Percentiles rank a stretch among this genome's conserved stretches.
Evolutionary conservation across 1,140 invertebrate genomes (phyloP).

Genomic region (Dysdera silvatica): DNA sequence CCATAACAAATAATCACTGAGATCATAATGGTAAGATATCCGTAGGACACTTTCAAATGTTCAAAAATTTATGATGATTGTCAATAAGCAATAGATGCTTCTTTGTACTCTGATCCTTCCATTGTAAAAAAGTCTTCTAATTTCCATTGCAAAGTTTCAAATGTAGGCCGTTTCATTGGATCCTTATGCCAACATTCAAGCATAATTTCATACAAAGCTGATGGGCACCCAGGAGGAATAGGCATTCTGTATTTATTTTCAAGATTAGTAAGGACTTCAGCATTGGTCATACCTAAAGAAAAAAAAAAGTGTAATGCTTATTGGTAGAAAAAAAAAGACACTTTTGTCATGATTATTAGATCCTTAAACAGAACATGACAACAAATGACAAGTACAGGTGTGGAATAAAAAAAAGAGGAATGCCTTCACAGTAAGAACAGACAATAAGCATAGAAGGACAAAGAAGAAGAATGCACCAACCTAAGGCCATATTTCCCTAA

Average conservation of each 20-base stretch:
- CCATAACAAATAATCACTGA: no score
- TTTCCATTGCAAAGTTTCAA: constrained; percentile 99
- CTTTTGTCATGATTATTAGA: neutral
- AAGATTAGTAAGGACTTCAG: constrained; percentile 96
- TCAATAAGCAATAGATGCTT: constrained; percentile 63
- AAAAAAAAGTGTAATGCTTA: constrained; percentile 5
- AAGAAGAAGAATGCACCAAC: no score
- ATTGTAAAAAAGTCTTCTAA: constrained; percentile 98
- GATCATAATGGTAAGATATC: no score
- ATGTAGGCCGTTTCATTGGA: constrained; percentile 94
- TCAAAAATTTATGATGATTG: no score
- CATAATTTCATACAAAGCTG: constrained; percentile 94
- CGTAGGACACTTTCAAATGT: no score
- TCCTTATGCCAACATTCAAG: constrained; percentile 98
- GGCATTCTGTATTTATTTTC: constrained; percentile 99
- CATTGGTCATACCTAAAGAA: constrained; percentile 91
- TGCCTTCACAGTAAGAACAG: no score
- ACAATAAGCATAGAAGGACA: no score
- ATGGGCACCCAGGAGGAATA: constrained; percentile 85
- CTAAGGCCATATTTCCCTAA: no score
- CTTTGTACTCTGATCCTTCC: constrained; percentile 98
- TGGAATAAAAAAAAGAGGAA: no score
- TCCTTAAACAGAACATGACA: neutral
- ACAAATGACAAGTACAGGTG: neutral
- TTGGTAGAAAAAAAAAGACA: neutral